Evolutionary conservation across 2,113 vertebrate species (phyloP).

Genomic region (Lycocorax pyrrhopterus): DNA sequence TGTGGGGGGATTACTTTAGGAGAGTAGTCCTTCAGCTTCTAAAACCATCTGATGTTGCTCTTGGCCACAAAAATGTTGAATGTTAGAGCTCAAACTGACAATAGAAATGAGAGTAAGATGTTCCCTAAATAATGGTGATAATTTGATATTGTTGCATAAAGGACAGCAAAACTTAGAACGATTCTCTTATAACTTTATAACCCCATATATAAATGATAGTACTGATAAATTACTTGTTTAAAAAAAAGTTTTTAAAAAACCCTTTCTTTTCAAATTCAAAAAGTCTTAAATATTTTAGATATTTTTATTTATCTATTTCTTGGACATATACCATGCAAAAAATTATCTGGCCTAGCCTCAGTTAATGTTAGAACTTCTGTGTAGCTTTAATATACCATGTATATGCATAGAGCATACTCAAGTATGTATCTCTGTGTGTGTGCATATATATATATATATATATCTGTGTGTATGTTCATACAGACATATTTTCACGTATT

Average conservation of each 20-base stretch:
- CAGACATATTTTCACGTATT: neutral
- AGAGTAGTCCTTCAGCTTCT: neutral
- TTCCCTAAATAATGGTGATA: neutral
- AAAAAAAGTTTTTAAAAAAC: neutral
- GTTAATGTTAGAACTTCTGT: neutral
- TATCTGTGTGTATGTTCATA: neutral
- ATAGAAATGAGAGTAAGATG: neutral
- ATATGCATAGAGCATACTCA: neutral
- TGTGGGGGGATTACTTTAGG: neutral
- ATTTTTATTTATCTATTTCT: neutral
- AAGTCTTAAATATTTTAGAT: neutral
- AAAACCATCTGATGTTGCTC: neutral
- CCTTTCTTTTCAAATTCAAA: neutral
- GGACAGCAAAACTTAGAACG: neutral
- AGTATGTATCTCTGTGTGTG: neutral
- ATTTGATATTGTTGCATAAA: neutral
- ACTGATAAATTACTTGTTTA: neutral
- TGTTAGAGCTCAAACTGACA: neutral
- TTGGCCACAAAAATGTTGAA: neutral
- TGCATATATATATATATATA: fast-evolving
- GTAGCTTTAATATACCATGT: neutral
- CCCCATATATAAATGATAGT: neutral
- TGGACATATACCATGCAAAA: neutral
- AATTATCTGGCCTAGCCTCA: neutral
- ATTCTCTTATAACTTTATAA: neutral